Evolutionary conservation across 2,888 invertebrate species (phyloP).

Genomic region (Athripsodes cinereus): DNA sequence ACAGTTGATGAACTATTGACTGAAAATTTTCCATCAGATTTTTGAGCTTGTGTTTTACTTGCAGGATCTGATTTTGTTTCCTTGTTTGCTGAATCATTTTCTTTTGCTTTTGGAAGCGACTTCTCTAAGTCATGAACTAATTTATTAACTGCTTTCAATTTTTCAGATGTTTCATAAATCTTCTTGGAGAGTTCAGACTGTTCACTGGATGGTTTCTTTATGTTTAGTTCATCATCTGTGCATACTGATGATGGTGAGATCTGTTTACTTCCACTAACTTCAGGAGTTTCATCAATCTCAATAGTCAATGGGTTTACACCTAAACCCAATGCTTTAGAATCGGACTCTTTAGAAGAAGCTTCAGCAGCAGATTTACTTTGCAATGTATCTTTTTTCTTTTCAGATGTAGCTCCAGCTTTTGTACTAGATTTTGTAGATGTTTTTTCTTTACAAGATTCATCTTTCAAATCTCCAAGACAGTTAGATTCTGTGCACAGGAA

Average conservation of each 20-base stretch:
- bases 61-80: slow-evolving; percentile 35
- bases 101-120: slow-evolving; percentile 42
- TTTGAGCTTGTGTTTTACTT: slow-evolving; percentile 32
- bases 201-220: slow-evolving; percentile 41
- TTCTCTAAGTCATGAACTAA: slow-evolving; percentile 47
- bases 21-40: slow-evolving; percentile 12
- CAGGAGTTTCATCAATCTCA: slow-evolving; percentile 51
- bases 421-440: slow-evolving; percentile 35
- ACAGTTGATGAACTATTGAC: slow-evolving; percentile 1
- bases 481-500: slow-evolving; percentile 48
- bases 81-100: slow-evolving; percentile 37
- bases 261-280: slow-evolving; percentile 48
- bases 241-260: slow-evolving; percentile 28
- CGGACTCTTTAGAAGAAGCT: slow-evolving; percentile 31
- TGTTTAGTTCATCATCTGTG: slow-evolving; percentile 38
- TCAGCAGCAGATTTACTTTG: slow-evolving; percentile 32
- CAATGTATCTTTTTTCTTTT: slow-evolving; percentile 41
- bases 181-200: slow-evolving; percentile 48
- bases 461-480: slow-evolving; percentile 41
- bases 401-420: slow-evolving; percentile 33
- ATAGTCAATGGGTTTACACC: slow-evolving; percentile 12
- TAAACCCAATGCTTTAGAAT: slow-evolving; percentile 30
- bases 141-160: slow-evolving; percentile 47
- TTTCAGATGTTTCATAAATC: slow-evolving; percentile 48
- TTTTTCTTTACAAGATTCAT: slow-evolving; percentile 37